These are phyloP conservation scores for Tetraneura akinire DNA, from an alignment of 1,140 invertebrate species.

Conservation along the genomic window DNA sequence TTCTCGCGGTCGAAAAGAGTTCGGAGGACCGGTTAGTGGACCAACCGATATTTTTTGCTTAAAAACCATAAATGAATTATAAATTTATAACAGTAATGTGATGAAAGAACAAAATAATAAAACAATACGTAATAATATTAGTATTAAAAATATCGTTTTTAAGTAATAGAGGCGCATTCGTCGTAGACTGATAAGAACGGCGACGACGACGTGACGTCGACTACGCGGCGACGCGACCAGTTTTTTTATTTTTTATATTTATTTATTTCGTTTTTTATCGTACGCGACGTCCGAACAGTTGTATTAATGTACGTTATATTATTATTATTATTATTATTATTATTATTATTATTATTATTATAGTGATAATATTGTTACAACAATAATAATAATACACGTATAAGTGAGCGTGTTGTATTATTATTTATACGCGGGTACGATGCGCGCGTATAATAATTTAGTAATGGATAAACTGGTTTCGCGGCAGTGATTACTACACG, in stretches of 20 bases:
- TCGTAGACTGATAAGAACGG: conserved; percentile 28
- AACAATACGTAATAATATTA: too few species aligned
- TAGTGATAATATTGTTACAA: too few species aligned
- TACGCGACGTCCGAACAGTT: neutral
- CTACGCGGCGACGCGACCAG: neutral
- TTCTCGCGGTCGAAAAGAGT: too few species aligned
- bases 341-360: too few species aligned
- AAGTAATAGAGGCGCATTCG: conserved; percentile 28
- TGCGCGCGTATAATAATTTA: neutral
- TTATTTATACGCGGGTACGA: neutral
- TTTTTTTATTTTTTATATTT: neutral
- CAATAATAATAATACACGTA: too few species aligned
- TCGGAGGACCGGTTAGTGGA: too few species aligned
- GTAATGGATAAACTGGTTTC: conserved; percentile 46
- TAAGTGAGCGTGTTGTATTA: neutral
- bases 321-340: too few species aligned
- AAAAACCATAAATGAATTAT: too few species aligned
- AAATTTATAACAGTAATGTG: too few species aligned
- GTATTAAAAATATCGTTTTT: neutral
- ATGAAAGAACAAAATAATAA: too few species aligned
- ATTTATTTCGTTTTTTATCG: neutral
- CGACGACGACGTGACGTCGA: neutral
- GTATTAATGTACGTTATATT: neutral
- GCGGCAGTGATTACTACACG: neutral
- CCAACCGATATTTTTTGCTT: too few species aligned